Evolutionary conservation across 2,113 vertebrate genomes (phyloP).

Genomic region (Herpailurus yagouaroundi): DNA sequence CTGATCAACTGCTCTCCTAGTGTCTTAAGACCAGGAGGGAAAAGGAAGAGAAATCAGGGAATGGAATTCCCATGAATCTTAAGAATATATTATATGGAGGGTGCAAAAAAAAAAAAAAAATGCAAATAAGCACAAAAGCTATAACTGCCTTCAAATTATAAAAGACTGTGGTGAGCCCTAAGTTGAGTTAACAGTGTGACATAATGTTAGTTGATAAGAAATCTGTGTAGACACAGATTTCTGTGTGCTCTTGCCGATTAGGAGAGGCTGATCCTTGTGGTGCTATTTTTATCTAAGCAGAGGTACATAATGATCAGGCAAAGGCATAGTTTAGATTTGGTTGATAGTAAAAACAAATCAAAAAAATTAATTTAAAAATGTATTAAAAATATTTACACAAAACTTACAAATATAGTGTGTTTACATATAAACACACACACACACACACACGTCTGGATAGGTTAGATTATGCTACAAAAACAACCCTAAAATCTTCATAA

Average conservation of each 20-base stretch:
- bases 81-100: not conserved
- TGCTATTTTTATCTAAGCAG: not conserved
- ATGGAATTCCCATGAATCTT: not conserved
- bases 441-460: not conserved
- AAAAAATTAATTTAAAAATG: not conserved
- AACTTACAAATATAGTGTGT: not conserved
- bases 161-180: not conserved
- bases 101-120: not conserved
- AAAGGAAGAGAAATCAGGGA: not conserved
- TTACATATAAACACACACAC: not conserved
- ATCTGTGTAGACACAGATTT: not conserved
- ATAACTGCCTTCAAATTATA: not conserved
- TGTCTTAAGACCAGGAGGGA: not conserved
- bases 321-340: not conserved
- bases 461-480: not conserved
- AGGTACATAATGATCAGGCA: not conserved
- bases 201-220: not conserved
- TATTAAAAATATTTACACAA: not conserved
- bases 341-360: not conserved
- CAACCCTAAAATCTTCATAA: not conserved
- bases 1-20: not conserved
- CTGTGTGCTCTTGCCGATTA: not conserved
- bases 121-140: not conserved
- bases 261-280: not conserved
- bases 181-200: not conserved